Evolutionary conservation across 2,888 invertebrate genomes (phyloP), one percentile per base, ranked within the genome.

Genomic region (Lasioglossum morio): DNA sequence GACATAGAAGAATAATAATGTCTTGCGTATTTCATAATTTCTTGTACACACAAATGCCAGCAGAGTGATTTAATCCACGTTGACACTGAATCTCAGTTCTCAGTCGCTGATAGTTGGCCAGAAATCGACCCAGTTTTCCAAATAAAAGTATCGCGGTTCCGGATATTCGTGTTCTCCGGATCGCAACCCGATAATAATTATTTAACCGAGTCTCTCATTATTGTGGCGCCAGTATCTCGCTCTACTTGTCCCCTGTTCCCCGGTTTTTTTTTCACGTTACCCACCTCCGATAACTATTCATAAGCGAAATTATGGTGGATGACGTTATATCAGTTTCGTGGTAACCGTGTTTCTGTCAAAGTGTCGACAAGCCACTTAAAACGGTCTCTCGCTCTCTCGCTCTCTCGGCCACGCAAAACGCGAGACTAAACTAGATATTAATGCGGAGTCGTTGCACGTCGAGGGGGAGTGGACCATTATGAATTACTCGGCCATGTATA

Each of bases 361-460:
- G 89, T 89, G 89, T 89, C 90, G 90, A 90, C 90, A 87, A 87
- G 89, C 84, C 87, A 81, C 75, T 89, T 90, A 86, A 90, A 87
- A 84, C 84, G 73, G 77, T 63, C 72, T 27, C 60, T 27, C 27
- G 4, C 60, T 60, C 60, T 60, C 60, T 60, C 60, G 12, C 27
- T 60, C 27, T 60, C 60, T 27, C 37, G 70, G 34, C 77, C 63
- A 74, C 72, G 84, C 81, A 76, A 86, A 85, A 85, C 80, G 82
- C 72, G 85, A 91, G 90, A 91, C 85, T 91, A 89, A 91, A 90
- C 90, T 87, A 88, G 90, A 91, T 91, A 91, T 91, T 91, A 89
- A 91, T 89, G 89, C 87, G 85, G 79, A 86, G 91, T 82, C 85
- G 91, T 91, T 85, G 86, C 76, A 88, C 89, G 90, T 80, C 84